Base-by-base conservation (phyloP, 2,113 vertebrate genomes). In the Passer montanus region DNA sequence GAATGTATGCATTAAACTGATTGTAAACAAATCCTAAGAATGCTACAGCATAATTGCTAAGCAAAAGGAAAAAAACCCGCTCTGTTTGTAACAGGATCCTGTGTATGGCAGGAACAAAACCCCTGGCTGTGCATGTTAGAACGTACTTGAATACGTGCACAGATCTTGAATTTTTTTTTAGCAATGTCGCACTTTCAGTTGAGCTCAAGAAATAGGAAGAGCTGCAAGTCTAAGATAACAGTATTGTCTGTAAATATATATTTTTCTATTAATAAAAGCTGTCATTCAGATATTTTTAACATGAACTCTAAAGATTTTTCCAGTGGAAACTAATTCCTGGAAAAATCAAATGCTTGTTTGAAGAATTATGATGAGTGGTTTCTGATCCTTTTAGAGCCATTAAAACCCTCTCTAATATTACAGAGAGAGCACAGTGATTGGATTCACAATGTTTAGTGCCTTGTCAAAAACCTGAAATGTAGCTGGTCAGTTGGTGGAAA, bases 391-490 rank as follows among this genome's bases (percentile, higher is more conserved):
- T 95, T 53, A 91, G 77, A 96, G 93, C 95, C 97, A 94, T 92
- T 95, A 85, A 89, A 96, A 94, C 44, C 87, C 92, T 97, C 97
- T 97, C 69, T 77, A 60, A 59, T 75, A n/a, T 62, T 84, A 66
- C 78, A 73, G 77, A 97, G 92, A 91, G 95, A 28, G 86, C 89
- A 92, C 76, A 80, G 80, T 91, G 95, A 95, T 91, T 97, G 93
- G 96, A 95, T 94, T 96, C 94, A 94, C 64, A 81, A 89, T 24
- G 67, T 97, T 80, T 92, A 97, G 98, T 97, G 97, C 98, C 98
- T 98, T 97, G 89, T 96, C 79, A 77, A 58, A 77, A 76, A 91
- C 16, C 56, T 77, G 62, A 85, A 80, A 83, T 67, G 78, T 89
- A 93, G 95, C 93, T 76, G 59, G 84, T 79, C 75, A 59, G 63